These are phyloP conservation scores for Drosophila ironensis DNA, from an alignment of 1,140 invertebrate genomes.

Conservation along the genomic window DNA sequence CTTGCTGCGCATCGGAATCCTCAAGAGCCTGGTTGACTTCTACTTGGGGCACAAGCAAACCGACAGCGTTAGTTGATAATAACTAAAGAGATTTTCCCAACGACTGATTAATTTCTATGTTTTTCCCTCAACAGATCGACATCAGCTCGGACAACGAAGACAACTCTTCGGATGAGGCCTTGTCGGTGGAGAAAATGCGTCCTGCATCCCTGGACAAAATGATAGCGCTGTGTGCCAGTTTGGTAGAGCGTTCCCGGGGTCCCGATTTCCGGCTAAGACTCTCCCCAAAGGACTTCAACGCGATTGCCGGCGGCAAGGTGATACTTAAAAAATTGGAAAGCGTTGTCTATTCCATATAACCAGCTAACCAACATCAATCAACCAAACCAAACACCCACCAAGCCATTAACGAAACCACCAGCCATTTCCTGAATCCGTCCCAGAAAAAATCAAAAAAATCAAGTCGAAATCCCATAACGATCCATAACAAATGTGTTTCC, in stretches of 20 bases:
- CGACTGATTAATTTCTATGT: not conserved
- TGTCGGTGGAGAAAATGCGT: slow-evolving; percentile 87
- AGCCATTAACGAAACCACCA: slow-evolving; percentile 1
- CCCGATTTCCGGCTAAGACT: slow-evolving; percentile 89
- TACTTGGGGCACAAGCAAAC: slow-evolving; percentile 90
- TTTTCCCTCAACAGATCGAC: slow-evolving; percentile 83
- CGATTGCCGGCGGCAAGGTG: slow-evolving; percentile 93
- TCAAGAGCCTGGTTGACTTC: slow-evolving; percentile 94
- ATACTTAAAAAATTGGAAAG: slow-evolving; percentile 63
- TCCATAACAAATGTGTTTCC: slow-evolving; percentile 13
- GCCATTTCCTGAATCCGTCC: slow-evolving; percentile 1
- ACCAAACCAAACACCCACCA: no score
- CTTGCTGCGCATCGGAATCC: slow-evolving; percentile 92
- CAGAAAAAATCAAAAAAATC: slow-evolving; percentile 10
- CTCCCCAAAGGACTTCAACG: slow-evolving; percentile 89
- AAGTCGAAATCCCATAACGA: slow-evolving; percentile 20
- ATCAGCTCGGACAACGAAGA: slow-evolving; percentile 91
- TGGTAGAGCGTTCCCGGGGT: slow-evolving; percentile 94
- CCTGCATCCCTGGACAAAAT: slow-evolving; percentile 97
- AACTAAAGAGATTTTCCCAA: not conserved
- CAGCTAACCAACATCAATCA: slow-evolving; percentile 2
- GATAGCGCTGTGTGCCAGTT: slow-evolving; percentile 93
- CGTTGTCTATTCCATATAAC: slow-evolving; percentile 40
- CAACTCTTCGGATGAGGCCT: slow-evolving; percentile 83
- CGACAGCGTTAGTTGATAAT: slow-evolving; percentile 69